Percentiles rank a stretch among this genome's conserved stretches.
Evolutionary conservation across 2,888 invertebrate genomes (phyloP).

Genomic region (Gymnosoma rotundatum): DNA sequence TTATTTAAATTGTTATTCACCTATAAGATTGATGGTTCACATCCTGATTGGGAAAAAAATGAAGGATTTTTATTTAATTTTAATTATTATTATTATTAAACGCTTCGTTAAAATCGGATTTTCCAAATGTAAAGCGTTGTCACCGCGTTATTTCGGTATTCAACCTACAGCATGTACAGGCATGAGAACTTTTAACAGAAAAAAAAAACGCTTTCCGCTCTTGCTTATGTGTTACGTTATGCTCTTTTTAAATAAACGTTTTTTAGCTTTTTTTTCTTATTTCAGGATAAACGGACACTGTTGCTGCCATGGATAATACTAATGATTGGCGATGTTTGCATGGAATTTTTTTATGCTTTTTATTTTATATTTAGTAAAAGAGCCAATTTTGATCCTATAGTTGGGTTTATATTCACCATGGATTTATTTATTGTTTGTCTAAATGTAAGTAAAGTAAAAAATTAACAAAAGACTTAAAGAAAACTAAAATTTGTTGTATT

Average conservation of each 20-base stretch:
- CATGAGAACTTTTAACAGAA: too few relatives aligned
- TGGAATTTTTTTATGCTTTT: slow-evolving; percentile 53
- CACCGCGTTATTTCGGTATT: too few relatives aligned
- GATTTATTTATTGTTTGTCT: slow-evolving; percentile 65
- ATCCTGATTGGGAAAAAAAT: too few relatives aligned
- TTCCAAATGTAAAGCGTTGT: too few relatives aligned
- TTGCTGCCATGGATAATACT: slow-evolving; percentile 62
- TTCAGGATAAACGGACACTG: slow-evolving; percentile 55
- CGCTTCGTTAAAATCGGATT: too few relatives aligned
- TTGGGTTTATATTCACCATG: slow-evolving; percentile 65
- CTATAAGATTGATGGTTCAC: too few relatives aligned
- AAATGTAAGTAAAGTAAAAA: slow-evolving; percentile 56
- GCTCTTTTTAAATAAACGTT: not conserved
- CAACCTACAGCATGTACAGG: too few relatives aligned
- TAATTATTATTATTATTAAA: too few relatives aligned
- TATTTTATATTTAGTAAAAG: slow-evolving; percentile 57
- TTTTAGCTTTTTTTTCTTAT: not conserved
- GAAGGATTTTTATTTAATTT: too few relatives aligned
- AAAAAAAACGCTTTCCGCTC: too few relatives aligned
- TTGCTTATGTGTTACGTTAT: too few relatives aligned
- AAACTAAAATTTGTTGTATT: not conserved
- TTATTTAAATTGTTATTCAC: too few relatives aligned
- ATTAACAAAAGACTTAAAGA: not conserved
- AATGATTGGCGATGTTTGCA: slow-evolving; percentile 54
- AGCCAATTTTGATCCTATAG: slow-evolving; percentile 61